Evolutionary conservation across 2,797 vertebrate genomes (phyloP).

Genomic region (Phrynocephalus vlangalii): DNA sequence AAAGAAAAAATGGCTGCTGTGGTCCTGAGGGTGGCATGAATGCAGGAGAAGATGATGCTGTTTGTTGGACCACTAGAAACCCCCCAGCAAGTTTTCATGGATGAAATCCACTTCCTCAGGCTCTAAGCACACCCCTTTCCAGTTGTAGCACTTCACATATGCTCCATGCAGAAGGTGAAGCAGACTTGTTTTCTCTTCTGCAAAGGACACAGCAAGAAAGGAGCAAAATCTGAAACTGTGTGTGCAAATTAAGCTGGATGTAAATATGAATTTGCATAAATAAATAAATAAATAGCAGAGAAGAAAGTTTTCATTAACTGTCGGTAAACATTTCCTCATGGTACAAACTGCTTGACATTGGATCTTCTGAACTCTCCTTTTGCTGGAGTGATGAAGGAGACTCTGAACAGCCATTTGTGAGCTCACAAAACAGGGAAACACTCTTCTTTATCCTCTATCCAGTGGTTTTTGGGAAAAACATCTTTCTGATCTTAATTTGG

Average conservation of each 20-base stretch:
- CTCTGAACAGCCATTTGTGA: not conserved
- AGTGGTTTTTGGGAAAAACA: conserved; percentile 12
- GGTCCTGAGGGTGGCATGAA: no score
- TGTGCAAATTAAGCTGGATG: not conserved
- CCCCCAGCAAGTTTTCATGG: no score
- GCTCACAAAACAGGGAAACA: conserved; percentile 1
- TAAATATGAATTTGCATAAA: no score
- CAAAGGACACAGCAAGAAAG: no score
- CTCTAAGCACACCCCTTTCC: no score
- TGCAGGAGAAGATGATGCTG: no score
- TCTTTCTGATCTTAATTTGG: not conserved
- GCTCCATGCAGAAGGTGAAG: not conserved
- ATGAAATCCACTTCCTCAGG: no score
- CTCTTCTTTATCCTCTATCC: not conserved
- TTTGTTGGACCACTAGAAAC: no score
- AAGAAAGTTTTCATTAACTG: not conserved
- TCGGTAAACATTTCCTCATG: no score
- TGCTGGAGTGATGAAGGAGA: not conserved
- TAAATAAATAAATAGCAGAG: not conserved
- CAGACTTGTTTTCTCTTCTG: not conserved
- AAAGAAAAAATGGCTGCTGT: no score
- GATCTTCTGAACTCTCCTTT: not conserved
- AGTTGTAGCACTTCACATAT: no score
- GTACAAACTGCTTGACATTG: not conserved
- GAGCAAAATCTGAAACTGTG: not conserved